Base-by-base conservation (phyloP, 2,888 invertebrate genomes). In the Melolontha melolontha region DNA sequence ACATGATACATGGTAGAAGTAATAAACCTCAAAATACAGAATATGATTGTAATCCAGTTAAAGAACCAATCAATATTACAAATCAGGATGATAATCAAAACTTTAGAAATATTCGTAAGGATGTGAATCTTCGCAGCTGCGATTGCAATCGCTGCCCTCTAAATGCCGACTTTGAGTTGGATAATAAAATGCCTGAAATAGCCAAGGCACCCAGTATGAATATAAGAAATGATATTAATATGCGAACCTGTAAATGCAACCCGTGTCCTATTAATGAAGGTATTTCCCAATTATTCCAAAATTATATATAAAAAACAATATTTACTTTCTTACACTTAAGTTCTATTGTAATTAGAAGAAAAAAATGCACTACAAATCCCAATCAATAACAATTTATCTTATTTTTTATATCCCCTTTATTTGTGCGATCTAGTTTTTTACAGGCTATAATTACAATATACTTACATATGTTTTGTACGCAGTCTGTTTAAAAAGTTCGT, bases 1-100 rank as follows among this genome's bases (percentile, higher is more conserved):
- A 89, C 72, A 84, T 88, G 22, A 84, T 86, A 75, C 82, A 84
- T 16, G 29, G 34, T 6, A 59, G 44, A 11, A 29, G 17, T 5
- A 17, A 27, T n/a, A 14, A 47, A 11, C 47, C 47, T 27, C 10
- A 12, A 12, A 12, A 27, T 1, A 12, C 41, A 16, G 34, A 62
- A 39, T 62, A 39, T 14, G 59, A 62, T 16, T 5, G 34, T 11
- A 17, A 17, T 17, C 59, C 59, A 47, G 59, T 62, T 47, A 62
- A 62, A 47, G 59, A 62, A 47, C 34, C 10, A n/a, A 8, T 27
- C 0, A 8, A 34, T 34, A 47, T 0, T n/a, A 14, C 29, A n/a
- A 47, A 7, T 14, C 44, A 44, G 11, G 27, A 47, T 7, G 59
- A 59, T 14, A 8, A 39, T 10, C 10, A 54, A 14, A 14, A 8